A percentile compares a stretch with the other conserved stretches of the same genome.
phyloP scores from a whole-genome alignment of 2,113 vertebrate species.

The Australoheros scitulus region DNA sequence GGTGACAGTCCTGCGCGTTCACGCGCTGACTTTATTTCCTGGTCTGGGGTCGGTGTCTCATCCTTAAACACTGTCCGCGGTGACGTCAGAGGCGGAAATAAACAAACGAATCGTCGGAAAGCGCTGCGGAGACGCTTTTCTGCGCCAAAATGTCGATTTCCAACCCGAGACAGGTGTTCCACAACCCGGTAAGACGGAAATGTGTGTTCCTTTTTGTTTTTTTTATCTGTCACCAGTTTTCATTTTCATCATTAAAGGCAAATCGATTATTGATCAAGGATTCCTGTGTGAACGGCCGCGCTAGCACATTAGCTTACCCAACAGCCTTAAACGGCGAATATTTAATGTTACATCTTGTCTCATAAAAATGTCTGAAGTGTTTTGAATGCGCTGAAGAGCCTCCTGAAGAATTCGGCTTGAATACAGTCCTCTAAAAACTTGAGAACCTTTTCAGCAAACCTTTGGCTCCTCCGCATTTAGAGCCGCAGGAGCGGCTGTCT shows the following conservation, averaged over 20 bases:
- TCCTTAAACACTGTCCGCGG: background rate
- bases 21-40: background rate
- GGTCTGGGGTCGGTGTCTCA: background rate
- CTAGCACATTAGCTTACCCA: background rate
- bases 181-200: constrained; percentile 66
- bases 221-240: background rate
- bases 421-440: background rate
- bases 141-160: constrained; percentile 64
- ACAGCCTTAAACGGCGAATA: background rate
- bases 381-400: background rate
- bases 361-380: background rate
- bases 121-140: background rate
- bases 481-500: background rate
- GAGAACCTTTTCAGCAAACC: background rate
- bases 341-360: background rate
- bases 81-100: constrained; percentile 39
- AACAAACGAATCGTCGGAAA: background rate
- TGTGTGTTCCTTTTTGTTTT: too few relatives aligned
- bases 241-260: background rate
- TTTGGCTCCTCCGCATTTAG: background rate
- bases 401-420: background rate
- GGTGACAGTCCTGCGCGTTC: background rate
- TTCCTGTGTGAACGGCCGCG: background rate
- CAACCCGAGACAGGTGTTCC: constrained; percentile 71
- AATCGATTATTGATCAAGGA: background rate